Percentiles rank a stretch among this genome's conserved stretches.
phyloP scores from a whole-genome alignment of 1,140 invertebrate species.

The Achatina immaculata region DNA sequence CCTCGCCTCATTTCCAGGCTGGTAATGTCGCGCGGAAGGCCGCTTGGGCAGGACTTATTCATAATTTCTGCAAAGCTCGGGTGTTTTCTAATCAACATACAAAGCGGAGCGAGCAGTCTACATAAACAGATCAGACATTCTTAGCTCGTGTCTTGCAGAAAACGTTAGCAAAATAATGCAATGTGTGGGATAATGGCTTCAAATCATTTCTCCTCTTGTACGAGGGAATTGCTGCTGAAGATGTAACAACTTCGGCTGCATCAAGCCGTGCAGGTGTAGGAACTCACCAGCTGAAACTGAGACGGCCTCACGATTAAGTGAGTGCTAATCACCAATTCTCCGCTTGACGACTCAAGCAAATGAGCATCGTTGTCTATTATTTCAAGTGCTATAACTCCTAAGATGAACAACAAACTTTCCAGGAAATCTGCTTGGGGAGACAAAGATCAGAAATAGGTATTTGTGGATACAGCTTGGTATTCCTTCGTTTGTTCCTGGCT shows the following conservation, averaged over 20 bases:
- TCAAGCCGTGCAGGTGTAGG: not conserved
- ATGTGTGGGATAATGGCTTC: not conserved
- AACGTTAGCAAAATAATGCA: not conserved
- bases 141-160: not conserved
- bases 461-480: no score
- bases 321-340: not conserved
- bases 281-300: not conserved
- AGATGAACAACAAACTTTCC: conserved; percentile 19
- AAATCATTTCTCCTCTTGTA: not conserved
- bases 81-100: conserved; percentile 21
- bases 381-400: not conserved
- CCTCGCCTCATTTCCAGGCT: conserved; percentile 4
- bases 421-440: no score
- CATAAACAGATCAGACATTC: not conserved
- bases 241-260: not conserved
- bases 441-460: not conserved
- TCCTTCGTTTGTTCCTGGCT: no score
- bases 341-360: not conserved
- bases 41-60: not conserved
- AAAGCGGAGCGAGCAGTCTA: not conserved
- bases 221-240: not conserved
- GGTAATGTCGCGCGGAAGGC: conserved; percentile 8
- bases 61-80: not conserved
- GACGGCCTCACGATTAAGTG: not conserved
- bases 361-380: not conserved